phyloP scores from a whole-genome alignment of 1,140 invertebrate genomes.

The Leptinotarsa lineolata region DNA sequence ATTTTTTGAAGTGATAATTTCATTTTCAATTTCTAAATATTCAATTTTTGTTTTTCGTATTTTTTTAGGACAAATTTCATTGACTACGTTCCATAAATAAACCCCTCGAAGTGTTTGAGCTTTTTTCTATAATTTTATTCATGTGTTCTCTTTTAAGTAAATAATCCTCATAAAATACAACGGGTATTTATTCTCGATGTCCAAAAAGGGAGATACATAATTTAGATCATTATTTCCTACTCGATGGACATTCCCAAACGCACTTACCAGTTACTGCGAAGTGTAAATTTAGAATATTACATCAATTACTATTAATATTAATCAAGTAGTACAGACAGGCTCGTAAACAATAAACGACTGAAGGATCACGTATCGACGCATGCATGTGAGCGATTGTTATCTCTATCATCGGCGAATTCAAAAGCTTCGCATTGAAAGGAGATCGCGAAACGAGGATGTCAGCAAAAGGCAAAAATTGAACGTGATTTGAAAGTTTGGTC shows the following conservation, averaged over 20 bases:
- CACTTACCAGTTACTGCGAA: slow-evolving; percentile 24
- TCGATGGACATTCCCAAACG: slow-evolving; percentile 11
- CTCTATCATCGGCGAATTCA: slow-evolving; percentile 4
- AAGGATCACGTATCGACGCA: slow-evolving; percentile 21
- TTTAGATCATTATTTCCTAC: too few species aligned
- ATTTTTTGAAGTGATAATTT: too few species aligned
- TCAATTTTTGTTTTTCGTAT: too few species aligned
- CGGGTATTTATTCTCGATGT: too few species aligned
- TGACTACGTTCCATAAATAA: too few species aligned
- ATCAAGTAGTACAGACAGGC: slow-evolving; percentile 23
- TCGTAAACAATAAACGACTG: slow-evolving; percentile 30
- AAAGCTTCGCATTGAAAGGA: slow-evolving; percentile 20
- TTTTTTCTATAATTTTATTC: too few species aligned
- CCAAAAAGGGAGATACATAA: too few species aligned
- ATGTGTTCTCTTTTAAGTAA: too few species aligned
- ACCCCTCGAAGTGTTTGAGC: too few species aligned
- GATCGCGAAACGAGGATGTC: slow-evolving; percentile 25
- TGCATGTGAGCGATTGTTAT: slow-evolving; percentile 6
- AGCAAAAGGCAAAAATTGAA: slow-evolving; percentile 21
- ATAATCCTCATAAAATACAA: too few species aligned
- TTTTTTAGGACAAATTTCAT: too few species aligned
- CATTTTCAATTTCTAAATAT: too few species aligned
- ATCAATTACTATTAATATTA: slow-evolving; percentile 34
- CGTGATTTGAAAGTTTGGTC: slow-evolving; percentile 27
- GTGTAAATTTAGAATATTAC: slow-evolving; percentile 33